Conservation (phyloP, 2,888 invertebrate species). For the Ephialtes manifestator region DNA sequence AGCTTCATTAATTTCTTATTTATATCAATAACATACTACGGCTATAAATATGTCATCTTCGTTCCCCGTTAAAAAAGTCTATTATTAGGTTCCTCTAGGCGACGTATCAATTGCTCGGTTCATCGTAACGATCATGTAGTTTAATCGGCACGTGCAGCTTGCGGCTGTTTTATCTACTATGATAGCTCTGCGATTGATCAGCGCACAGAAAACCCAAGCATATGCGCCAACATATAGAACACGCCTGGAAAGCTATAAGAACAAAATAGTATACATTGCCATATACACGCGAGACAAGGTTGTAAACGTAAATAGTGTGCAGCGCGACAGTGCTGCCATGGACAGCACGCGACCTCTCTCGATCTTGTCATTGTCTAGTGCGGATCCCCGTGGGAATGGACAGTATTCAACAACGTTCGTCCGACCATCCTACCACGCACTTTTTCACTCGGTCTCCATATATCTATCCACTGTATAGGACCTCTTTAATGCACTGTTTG, state of each 20-base stretch:
- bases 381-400: conserved; percentile 85
- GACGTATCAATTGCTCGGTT: conserved; percentile 14
- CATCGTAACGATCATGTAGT: not conserved
- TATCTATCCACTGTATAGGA: conserved; percentile 62
- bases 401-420: conserved; percentile 79
- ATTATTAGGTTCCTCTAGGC: not conserved
- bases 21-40: not conserved
- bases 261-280: not conserved
- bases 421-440: conserved; percentile 41
- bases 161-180: conserved; percentile 43
- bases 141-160: conserved; percentile 32
- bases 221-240: not conserved
- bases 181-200: not conserved
- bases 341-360: conserved; percentile 60
- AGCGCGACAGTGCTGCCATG: conserved; percentile 41
- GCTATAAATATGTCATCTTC: not conserved
- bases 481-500: conserved; percentile 84
- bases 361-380: conserved; percentile 70
- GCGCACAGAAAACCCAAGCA: not conserved
- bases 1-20: not conserved
- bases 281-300: not conserved
- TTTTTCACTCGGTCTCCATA: conserved; percentile 10
- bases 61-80: not conserved
- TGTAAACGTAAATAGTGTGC: conserved; percentile 58
- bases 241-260: not conserved